Conservation (phyloP, 2,888 invertebrate species). For the Lomographa bimaculata region DNA sequence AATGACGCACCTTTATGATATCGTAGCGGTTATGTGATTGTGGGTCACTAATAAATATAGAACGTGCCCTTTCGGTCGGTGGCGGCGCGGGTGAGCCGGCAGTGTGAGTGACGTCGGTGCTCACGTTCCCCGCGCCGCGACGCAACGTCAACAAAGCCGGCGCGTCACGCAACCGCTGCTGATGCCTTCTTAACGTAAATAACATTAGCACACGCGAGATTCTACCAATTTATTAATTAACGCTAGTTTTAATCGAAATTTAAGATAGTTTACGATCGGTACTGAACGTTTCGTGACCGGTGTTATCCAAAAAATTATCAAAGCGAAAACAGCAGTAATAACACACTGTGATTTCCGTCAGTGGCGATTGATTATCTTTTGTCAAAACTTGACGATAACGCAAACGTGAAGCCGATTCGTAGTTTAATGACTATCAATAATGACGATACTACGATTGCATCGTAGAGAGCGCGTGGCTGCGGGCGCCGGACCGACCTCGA, state of each 20-base stretch:
- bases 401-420: slow-evolving; percentile 42
- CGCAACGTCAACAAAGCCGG: slow-evolving; percentile 76
- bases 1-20: slow-evolving; percentile 58
- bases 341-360: slow-evolving; percentile 31
- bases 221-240: slow-evolving; percentile 22
- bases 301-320: slow-evolving; percentile 11
- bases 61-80: slow-evolving; percentile 73
- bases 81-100: slow-evolving; percentile 77
- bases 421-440: slow-evolving; percentile 62
- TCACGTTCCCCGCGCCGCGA: slow-evolving; percentile 76
- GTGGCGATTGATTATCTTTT: slow-evolving; percentile 41
- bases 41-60: slow-evolving; percentile 74
- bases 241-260: slow-evolving; percentile 11
- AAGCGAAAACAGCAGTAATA: slow-evolving; percentile 37
- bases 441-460: slow-evolving; percentile 67
- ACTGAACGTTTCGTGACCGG: no score
- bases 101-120: slow-evolving; percentile 70
- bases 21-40: slow-evolving; percentile 68
- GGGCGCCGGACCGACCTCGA: slow-evolving; percentile 43
- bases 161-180: slow-evolving; percentile 65
- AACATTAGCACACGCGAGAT: slow-evolving; percentile 51
- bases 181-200: slow-evolving; percentile 58
- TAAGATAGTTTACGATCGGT: slow-evolving; percentile 10
- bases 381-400: slow-evolving; percentile 39
- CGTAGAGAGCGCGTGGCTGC: slow-evolving; percentile 55